Evolutionary conservation across 2,888 invertebrate species (phyloP).

Genomic region (Rhogogaster chlorosoma): DNA sequence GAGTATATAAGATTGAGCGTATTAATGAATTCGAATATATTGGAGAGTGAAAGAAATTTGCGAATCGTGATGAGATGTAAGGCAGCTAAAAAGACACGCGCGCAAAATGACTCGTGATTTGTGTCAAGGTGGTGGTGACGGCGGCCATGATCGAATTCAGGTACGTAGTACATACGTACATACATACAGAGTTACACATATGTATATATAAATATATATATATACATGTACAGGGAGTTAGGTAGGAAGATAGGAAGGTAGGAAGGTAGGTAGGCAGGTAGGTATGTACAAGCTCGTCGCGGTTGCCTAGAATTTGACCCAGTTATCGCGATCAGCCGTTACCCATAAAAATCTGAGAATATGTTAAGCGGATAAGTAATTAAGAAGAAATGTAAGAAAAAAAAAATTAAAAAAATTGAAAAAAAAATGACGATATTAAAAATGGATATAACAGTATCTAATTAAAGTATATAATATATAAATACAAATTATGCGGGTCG

Average conservation of each 20-base stretch:
- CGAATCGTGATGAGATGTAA: neutral
- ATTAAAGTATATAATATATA: neutral
- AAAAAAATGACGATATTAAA: neutral
- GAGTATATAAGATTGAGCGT: neutral
- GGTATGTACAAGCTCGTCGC: neutral
- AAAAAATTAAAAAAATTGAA: neutral
- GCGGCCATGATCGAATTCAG: constrained; percentile 67
- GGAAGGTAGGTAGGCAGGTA: neutral
- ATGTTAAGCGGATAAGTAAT: neutral
- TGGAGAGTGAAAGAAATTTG: constrained; percentile 14
- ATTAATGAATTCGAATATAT: neutral
- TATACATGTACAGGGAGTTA: neutral
- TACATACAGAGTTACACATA: neutral
- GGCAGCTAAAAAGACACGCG: neutral
- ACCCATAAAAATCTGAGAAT: constrained; percentile 2
- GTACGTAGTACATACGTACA: constrained; percentile 48
- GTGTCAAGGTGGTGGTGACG: constrained; percentile 73
- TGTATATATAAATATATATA: neutral
- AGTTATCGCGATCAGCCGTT: constrained; percentile 38
- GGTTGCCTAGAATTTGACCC: constrained; percentile 51
- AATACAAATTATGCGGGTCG: neutral
- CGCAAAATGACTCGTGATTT: constrained; percentile 59
- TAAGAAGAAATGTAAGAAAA: neutral
- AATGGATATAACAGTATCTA: neutral
- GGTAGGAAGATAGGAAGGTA: neutral